Conservation (phyloP, 2,797 vertebrate species). For the Varecia variegata region DNA sequence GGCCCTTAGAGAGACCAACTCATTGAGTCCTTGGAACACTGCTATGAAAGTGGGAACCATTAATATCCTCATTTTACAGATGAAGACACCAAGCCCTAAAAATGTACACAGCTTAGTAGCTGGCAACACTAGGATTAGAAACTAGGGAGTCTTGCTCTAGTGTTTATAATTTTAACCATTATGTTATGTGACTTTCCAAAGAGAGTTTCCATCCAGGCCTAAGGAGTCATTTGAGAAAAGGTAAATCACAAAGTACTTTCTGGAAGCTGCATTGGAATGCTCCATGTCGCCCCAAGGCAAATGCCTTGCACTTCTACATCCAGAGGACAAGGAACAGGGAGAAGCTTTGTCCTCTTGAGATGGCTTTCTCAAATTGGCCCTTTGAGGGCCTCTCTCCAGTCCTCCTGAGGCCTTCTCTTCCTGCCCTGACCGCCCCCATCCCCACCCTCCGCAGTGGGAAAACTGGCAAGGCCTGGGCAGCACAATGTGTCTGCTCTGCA, state of each 20-base stretch:
- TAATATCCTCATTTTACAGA: not conserved
- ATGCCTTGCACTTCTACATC: not conserved
- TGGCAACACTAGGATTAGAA: not conserved
- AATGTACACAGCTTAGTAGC: not conserved
- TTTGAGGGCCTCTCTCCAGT: not conserved
- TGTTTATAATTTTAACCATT: not conserved
- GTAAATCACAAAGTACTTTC: not conserved
- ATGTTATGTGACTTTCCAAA: not conserved
- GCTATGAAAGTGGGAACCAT: no score
- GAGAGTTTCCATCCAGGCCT: not conserved
- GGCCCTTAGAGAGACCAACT: not conserved
- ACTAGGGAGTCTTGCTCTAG: not conserved
- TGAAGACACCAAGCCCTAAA: not conserved
- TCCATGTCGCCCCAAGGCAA: not conserved
- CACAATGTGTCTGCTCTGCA: not conserved
- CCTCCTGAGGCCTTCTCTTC: not conserved
- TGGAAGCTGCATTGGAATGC: not conserved
- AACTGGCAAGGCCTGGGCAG: not conserved
- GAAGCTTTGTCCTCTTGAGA: not conserved
- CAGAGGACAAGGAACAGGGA: not conserved
- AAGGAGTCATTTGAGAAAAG: not conserved
- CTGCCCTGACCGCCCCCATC: accelerated
- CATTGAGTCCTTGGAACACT: not conserved
- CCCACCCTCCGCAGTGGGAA: not conserved
- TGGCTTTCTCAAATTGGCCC: not conserved